Evolutionary conservation across 1,140 invertebrate genomes (phyloP).

Genomic region (Pomacea maculata): DNA sequence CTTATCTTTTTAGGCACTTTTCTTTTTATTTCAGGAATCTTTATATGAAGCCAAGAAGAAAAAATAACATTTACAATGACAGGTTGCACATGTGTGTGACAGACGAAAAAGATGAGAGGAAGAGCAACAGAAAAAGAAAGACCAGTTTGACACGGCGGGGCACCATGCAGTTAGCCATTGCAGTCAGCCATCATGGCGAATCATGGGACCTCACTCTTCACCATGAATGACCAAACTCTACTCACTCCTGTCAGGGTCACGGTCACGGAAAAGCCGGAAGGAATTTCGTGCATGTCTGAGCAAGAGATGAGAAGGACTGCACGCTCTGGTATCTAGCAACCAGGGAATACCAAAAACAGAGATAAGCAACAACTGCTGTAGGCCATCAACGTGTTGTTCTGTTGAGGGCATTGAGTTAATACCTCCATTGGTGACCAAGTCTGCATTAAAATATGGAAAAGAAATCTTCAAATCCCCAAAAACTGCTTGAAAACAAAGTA

Average conservation of each 20-base stretch:
- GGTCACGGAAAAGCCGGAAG: conserved; percentile 33
- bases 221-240: conserved; percentile 7
- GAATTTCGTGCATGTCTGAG: conserved; percentile 33
- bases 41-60: too few species aligned
- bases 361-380: too few species aligned
- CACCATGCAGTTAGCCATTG: background rate
- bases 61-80: too few species aligned
- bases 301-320: conserved; percentile 29
- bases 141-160: background rate
- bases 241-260: conserved; percentile 21
- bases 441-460: too few species aligned
- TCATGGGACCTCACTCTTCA: background rate
- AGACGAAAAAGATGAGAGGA: background rate
- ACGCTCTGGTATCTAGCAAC: conserved; percentile 28
- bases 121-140: conserved; percentile 9
- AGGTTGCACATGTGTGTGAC: background rate
- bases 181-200: background rate
- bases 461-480: too few species aligned
- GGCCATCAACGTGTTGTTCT: too few species aligned
- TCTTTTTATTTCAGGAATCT: too few species aligned
- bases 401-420: too few species aligned
- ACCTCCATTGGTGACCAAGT: too few species aligned
- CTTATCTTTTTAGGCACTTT: too few species aligned
- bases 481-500: too few species aligned
- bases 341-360: too few species aligned